phyloP scores from a whole-genome alignment of 92 coral and sea anemone species.

The Umimayanthus kanabou region DNA sequence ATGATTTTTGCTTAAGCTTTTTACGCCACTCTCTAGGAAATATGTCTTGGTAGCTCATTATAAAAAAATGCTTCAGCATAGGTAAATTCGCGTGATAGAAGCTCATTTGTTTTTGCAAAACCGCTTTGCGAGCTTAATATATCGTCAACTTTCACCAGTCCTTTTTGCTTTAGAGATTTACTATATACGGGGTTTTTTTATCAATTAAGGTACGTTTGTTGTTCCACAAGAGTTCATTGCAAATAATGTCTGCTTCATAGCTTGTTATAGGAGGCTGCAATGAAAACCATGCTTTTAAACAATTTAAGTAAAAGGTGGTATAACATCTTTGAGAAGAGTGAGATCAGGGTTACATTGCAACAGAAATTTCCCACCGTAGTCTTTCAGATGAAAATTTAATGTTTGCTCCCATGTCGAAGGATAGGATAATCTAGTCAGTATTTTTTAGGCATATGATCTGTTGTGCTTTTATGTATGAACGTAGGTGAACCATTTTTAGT shows the following conservation, averaged over 20 bases:
- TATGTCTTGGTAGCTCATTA: constrained; percentile 6
- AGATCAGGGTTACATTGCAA: constrained; percentile 25
- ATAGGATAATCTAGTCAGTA: background rate
- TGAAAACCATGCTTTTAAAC: background rate
- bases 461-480: too few relatives aligned
- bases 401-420: background rate
- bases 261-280: constrained; percentile 3
- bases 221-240: background rate
- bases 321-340: background rate
- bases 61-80: background rate
- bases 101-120: constrained; percentile 2
- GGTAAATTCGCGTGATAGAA: background rate
- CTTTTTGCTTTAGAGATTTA: background rate
- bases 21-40: too few relatives aligned
- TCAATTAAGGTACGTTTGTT: background rate
- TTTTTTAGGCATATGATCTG: constrained; percentile 13
- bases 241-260: background rate
- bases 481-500: too few relatives aligned
- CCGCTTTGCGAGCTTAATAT: constrained; percentile 1
- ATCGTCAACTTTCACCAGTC: background rate
- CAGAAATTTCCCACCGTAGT: constrained; percentile 6
- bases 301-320: constrained; percentile 1
- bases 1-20: background rate
- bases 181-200: background rate
- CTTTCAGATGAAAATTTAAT: constrained; percentile 20